Evolutionary conservation across 2,888 invertebrate genomes (phyloP).

Genomic region (Lasioglossum figueresi): DNA sequence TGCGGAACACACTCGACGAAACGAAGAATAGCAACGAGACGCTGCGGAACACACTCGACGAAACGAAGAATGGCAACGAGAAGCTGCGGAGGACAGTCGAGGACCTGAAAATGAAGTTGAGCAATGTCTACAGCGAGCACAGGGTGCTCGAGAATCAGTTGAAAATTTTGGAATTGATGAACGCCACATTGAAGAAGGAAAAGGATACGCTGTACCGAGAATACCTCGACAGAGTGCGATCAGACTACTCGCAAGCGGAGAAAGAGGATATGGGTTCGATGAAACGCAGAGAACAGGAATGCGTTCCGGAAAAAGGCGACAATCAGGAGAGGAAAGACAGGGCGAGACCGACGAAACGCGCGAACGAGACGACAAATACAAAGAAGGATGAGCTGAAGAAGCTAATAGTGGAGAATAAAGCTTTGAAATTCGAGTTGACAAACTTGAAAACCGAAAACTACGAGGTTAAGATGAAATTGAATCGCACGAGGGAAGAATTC

Average conservation of each 20-base stretch:
- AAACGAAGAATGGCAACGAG: slow-evolving; percentile 32
- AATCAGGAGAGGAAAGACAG: neutral
- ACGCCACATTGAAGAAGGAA: slow-evolving; percentile 29
- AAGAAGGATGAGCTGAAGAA: slow-evolving; percentile 43
- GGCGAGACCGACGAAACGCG: neutral
- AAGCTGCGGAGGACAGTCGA: slow-evolving; percentile 45
- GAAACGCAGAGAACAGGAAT: slow-evolving; percentile 7
- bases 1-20: slow-evolving; percentile 38
- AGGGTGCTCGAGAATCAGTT: slow-evolving; percentile 42
- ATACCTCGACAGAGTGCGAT: slow-evolving; percentile 12
- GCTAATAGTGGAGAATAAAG: slow-evolving; percentile 53
- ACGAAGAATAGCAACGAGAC: slow-evolving; percentile 25
- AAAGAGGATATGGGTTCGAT: slow-evolving; percentile 8
- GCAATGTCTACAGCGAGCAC: slow-evolving; percentile 46
- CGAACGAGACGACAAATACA: slow-evolving; percentile 1
- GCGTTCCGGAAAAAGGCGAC: neutral
- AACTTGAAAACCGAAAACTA: slow-evolving; percentile 52
- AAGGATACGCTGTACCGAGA: slow-evolving; percentile 34
- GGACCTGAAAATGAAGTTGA: slow-evolving; percentile 36
- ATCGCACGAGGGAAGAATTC: slow-evolving; percentile 31
- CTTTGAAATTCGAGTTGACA: slow-evolving; percentile 60
- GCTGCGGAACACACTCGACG: slow-evolving; percentile 37
- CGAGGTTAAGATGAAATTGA: slow-evolving; percentile 38
- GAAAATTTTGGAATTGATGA: slow-evolving; percentile 39
- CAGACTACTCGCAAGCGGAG: slow-evolving; percentile 14